Base-by-base conservation (phyloP, 2,888 invertebrate species). In the Tiliacea citrago region DNA sequence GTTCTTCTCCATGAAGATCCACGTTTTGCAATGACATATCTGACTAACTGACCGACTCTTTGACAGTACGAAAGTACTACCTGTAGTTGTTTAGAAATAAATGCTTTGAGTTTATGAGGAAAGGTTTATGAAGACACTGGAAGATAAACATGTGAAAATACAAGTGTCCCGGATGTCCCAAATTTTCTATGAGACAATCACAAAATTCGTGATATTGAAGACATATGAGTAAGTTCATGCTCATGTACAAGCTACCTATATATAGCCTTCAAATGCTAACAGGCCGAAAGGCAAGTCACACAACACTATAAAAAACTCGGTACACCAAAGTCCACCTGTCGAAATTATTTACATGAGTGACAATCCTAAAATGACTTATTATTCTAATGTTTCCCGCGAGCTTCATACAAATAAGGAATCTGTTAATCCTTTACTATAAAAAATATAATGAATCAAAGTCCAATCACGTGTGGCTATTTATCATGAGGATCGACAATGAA, bases 381-480 rank as follows among this genome's bases (percentile, higher is more conserved):
- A 74, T 47, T 57, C 6, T 63, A 73, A 73, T 35, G 39, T 79
- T 47, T 24, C 39, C 58, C 24, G 73, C 45, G 55, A 57, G 1
- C 24, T 45, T 51, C 39, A 51, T 73, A 57, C n/a, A 49, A 73
- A 73, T 62, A 51, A 58, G 16, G 9, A 53, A 13, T 42, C 62
- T 58, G 6, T 53, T 51, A 65, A 80, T 80, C 1, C 57, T 42
- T 42, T 58, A 39, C 7, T 61, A 63, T 1, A 57, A 73, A n/a
- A 73, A 45, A 39, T 10, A 21, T 42, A 68, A 55, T 73, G 49
- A 77, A 49, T 60, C 29, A 39, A 1, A 79, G 35, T 80, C 63
- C 3, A 49, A 75, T 65, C 78, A 79, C 78, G 80, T 6, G 13
- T 9, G n/a, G 16, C 47, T 57, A 79, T 78, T 74, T 74, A 79